Base-by-base conservation (phyloP, 2,113 vertebrate species). In the Thermophis baileyi region DNA sequence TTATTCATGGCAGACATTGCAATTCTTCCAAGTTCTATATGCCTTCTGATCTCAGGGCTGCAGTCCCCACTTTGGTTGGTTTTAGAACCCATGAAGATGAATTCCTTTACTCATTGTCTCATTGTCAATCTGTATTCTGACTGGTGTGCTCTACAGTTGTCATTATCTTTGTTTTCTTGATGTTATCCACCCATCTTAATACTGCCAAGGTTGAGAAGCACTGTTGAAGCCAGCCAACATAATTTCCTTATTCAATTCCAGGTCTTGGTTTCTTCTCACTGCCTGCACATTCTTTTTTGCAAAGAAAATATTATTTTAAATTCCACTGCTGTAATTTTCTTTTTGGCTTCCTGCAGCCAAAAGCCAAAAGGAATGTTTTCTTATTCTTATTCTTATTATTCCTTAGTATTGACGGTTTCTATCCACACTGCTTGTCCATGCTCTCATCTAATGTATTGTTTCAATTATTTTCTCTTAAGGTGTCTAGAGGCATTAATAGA, bases 381-480 rank as follows among this genome's bases (percentile, higher is more conserved):
- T 95, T n/a, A 0, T 94, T 95, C 20, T 63, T n/a, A 2, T n/a
- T 69, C 6, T n/a, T 69, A 4, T 18, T 20, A 7, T 40, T 81
- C 14, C 18, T 40, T 51, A 49, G 63, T 5, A 12, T 47, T 88
- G 6, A 24, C 74, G 44, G 90, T 95, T 94, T 94, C 93, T 74
- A 92, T 94, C 54, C 30, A 3, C 85, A 92, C 90, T 89, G 81
- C 35, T 87, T 92, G 94, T 95, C 93, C 93, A 91, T 94, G 89
- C 91, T 94, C 94, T 93, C 94, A 95, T 55, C 94, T 96, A 96
- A 96, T 95, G 93, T 96, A 94, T 95, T 92, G 93, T 95, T 96
- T 96, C 95, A 96, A 96, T 97, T 96, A 95, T 95, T 96, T 96
- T 94, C 90, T 93, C 63, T 91, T 93, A 92, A 95, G 91, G 93